Base-by-base conservation (phyloP, 2,113 vertebrate species). In the Willisornis vidua region DNA sequence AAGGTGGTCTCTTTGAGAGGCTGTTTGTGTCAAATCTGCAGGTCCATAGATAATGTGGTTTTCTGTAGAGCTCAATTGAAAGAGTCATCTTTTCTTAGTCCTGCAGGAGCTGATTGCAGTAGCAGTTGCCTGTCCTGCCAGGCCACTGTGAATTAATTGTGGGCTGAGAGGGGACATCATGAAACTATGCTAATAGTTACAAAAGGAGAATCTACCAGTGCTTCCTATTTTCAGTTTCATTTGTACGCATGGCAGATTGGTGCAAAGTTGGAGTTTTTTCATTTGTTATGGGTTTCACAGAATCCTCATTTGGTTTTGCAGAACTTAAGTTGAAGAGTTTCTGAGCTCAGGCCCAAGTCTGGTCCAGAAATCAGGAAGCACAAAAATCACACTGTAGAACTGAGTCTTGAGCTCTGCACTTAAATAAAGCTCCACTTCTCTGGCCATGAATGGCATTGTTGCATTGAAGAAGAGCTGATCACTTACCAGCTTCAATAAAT, bases 211-310 rank as follows among this genome's bases (percentile, higher is more conserved):
- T 55, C 17, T 48, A 35, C 7, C 3, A 16, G 5, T 29, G 19
- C 14, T 85, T 24, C 39, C 67, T 3, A 19, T 29, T 63, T 82
- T 90, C 1, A 0, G 22, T 45, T 88, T 90, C 3, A 1, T 37
- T 84, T 87, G 77, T 55, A 15, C 28, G 6, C 25, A 39, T 0
- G 0, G 51, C 2, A 13, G 24, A 48, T 25, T 9, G 5, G 6
- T n/a, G 3, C 23, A 31, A 45, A 1, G 58, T 58, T 54, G 20
- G 9, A 8, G 15, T 35, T 73, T 91, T 73, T 14, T 52, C 31
- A 15, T 1, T 63, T 16, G 25, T 51, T 82, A 25, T 1, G 5
- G 18, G 20, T 75, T 78, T 28, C 24, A 58, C 19, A 58, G 43
- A 82, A 82, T 66, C 28, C 24, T 78, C 12, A 22, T 49, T 85